phyloP scores from a whole-genome alignment of 2,888 invertebrate genomes.

The Argynnis bischoffii region DNA sequence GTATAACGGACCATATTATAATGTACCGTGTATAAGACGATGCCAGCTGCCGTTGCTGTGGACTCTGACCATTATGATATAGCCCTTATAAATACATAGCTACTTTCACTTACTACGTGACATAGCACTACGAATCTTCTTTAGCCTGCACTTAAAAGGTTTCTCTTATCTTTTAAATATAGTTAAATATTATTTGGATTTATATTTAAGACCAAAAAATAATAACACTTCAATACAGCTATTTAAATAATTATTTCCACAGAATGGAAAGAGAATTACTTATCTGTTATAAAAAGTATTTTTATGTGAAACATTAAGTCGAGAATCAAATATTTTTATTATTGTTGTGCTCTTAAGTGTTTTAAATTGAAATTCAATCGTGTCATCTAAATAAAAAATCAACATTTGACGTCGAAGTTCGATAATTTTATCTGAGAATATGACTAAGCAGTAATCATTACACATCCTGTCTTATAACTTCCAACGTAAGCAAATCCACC shows the following conservation, averaged over 20 bases:
- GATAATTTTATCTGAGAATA: slow-evolving; percentile 11
- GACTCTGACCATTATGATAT: background rate
- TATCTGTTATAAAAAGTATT: slow-evolving; percentile 5
- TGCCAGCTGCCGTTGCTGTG: background rate
- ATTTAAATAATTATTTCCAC: background rate
- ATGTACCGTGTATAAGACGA: too few species aligned
- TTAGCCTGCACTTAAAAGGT: background rate
- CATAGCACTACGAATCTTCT: background rate
- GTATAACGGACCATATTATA: too few species aligned
- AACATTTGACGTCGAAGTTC: background rate
- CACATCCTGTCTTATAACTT: too few species aligned
- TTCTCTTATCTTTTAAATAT: slow-evolving; percentile 2
- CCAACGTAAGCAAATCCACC: too few species aligned
- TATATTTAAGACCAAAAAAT: too few species aligned
- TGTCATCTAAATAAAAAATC: slow-evolving; percentile 10
- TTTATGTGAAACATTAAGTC: slow-evolving; percentile 11
- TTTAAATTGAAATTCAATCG: slow-evolving; percentile 2
- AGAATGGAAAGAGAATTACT: background rate
- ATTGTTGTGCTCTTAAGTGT: background rate
- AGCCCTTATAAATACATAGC: slow-evolving; percentile 9
- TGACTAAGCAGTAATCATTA: background rate
- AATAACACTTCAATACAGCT: too few species aligned
- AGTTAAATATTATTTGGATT: background rate
- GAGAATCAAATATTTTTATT: slow-evolving; percentile 3
- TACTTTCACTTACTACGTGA: slow-evolving; percentile 12